Conservation (phyloP, 2,888 invertebrate species). For the Beris chalybata region DNA sequence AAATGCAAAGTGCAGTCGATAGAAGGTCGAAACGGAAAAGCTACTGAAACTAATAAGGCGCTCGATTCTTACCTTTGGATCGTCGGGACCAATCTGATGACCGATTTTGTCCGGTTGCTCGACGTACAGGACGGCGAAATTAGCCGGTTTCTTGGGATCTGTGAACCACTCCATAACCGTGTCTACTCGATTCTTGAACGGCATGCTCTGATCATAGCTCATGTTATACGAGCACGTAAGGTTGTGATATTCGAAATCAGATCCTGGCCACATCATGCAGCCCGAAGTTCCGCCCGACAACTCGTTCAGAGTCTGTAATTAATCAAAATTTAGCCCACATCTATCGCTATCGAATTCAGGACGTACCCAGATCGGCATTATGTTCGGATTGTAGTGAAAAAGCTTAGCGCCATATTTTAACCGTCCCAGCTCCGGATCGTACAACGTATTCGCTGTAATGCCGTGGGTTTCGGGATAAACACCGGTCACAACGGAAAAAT, state of each 20-base stretch:
- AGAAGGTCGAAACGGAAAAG: neutral
- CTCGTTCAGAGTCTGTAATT: conserved; percentile 63
- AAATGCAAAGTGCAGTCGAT: too few species aligned
- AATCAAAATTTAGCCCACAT: conserved; percentile 1
- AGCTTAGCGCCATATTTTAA: conserved; percentile 53
- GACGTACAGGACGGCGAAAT: conserved; percentile 69
- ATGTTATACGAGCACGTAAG: conserved; percentile 57
- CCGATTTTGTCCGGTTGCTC: conserved; percentile 70
- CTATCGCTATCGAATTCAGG: neutral
- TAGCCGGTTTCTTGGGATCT: conserved; percentile 64
- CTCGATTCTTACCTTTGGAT: conserved; percentile 37
- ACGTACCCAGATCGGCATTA: conserved; percentile 64
- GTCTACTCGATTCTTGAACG: conserved; percentile 62
- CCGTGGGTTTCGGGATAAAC: conserved; percentile 70
- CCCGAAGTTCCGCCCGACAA: conserved; percentile 62
- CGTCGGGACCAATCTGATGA: conserved; percentile 61
- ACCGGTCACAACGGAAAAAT: conserved; percentile 72
- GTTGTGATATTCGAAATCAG: conserved; percentile 59
- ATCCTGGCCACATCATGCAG: conserved; percentile 73
- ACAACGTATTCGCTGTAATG: conserved; percentile 65
- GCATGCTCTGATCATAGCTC: conserved; percentile 53
- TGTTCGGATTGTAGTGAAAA: conserved; percentile 61
- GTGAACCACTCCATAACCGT: conserved; percentile 60
- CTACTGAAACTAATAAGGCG: neutral
- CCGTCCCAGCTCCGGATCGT: conserved; percentile 56